Evolutionary conservation across 2,113 vertebrate species (phyloP), one percentile per base, ranked within the genome.

Genomic region (Podarcis cretensis): DNA sequence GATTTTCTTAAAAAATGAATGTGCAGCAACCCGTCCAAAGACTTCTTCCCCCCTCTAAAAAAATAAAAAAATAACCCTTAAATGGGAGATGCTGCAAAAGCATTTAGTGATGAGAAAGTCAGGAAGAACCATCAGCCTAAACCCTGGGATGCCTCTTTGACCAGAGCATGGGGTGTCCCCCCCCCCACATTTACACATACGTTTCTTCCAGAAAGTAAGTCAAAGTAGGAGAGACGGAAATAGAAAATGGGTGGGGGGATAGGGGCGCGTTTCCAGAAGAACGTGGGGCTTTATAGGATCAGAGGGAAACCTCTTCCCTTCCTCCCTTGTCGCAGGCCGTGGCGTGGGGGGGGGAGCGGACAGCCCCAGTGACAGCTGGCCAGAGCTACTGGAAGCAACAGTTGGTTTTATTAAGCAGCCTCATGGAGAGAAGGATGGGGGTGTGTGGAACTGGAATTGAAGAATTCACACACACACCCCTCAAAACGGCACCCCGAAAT

Each of bases 311-410:
- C 75, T 25, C 68, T n/a, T 21, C 2, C 7, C 74, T 32, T 68
- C 81, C 81, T 30, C 86, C 69, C 79, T 88, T 83, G n/a, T 9
- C 77, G 63, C 57, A 69, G 37, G 25, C 20, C 1, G 77, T 54
- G 35, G 57, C 21, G 9, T 54, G 2, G 48, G 20, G 59, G 10
- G 35, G 54, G 32, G 48, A 18, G 81, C 6, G 40, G 74, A 14
- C 74, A 84, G 81, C 12, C 87, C 77, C n/a, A 8, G 59, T 89
- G 87, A 89, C 87, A 89, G 87, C 81, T 89, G 87, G 82, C 69
- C 65, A 43, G 40, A 63, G 54, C 6, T 59, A 21, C 54, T 87
- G 79, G 37, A 77, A 69, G 87, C 87, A 84, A 89, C 87, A 89
- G 87, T 89, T 89, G 82, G 81, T 35, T 83, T 83, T 77, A 32